phyloP scores from a whole-genome alignment of 2,113 vertebrate species.

The Tenebrosternarchus preto region DNA sequence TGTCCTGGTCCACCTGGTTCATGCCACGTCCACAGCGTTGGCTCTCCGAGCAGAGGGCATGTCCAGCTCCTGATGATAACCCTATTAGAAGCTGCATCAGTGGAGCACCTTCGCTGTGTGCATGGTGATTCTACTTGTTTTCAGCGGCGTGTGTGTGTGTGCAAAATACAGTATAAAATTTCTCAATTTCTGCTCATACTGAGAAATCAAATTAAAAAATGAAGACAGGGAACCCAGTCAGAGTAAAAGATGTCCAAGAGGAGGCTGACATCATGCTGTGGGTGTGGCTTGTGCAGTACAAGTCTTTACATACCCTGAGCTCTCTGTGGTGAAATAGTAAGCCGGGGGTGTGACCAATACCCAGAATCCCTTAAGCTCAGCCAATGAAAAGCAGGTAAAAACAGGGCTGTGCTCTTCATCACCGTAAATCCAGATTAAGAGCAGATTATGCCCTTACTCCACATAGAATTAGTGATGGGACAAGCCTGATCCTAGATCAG shows the following conservation, averaged over 20 bases:
- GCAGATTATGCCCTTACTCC: constrained; percentile 64
- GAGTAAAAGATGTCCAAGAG: not conserved
- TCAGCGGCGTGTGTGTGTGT: not conserved
- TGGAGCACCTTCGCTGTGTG: no score
- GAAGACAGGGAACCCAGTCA: not conserved
- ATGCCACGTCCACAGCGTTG: no score
- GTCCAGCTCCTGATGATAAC: no score
- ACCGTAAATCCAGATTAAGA: constrained; percentile 75
- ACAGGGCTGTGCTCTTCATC: constrained; percentile 65
- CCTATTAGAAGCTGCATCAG: no score
- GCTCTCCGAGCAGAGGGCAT: no score
- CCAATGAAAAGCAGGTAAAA: constrained; percentile 67
- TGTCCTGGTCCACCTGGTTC: no score
- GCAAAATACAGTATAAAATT: not conserved
- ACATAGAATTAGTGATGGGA: constrained; percentile 72
- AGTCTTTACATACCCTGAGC: not conserved
- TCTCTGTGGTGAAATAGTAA: not conserved
- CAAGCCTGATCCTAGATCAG: constrained; percentile 29
- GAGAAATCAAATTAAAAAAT: not conserved
- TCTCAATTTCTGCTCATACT: not conserved
- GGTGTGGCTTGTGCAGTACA: not conserved
- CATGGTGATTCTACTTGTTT: constrained; percentile 10
- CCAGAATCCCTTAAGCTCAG: constrained; percentile 41
- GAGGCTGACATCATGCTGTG: not conserved
- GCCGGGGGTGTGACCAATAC: not conserved